Evolutionary conservation across 2,888 invertebrate species (phyloP), one percentile per base, ranked within the genome.

Genomic region (Colostygia pectinataria): DNA sequence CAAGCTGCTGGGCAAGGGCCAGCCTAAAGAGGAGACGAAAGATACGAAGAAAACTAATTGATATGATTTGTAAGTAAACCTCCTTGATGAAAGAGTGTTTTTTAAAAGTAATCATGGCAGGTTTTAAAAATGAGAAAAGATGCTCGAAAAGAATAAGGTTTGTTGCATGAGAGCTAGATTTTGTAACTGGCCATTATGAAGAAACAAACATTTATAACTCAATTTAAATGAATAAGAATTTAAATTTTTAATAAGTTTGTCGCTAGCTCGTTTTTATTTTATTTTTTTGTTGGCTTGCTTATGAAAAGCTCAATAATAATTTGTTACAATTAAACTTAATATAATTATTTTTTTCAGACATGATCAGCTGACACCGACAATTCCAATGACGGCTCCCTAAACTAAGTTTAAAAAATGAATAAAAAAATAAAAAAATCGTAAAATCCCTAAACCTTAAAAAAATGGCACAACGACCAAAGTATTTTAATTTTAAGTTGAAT

Each of bases 31-130:
- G 76, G 95, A 96, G 66, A 91, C 93, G 46, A 94, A 96, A 76
- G 96, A 96, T 72, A 91, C 93, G 39, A 96, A 96, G 80, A 96
- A 96, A 86, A 94, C 93, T 65, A 96, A 96, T 82, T 96, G 92
- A 65, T 54, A 33, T 40, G 41, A 28, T 20, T 4, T 50, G 66
- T 55, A 63, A 57, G 37, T 52, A 15, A 18, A 14, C 14, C 7
- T 28, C 10, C 14, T 33, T 28, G 6, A 1, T 5, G 6, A 4
- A 20, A 20, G 5, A 20, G 2, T 6, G 20, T 25, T 25, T 18
- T 18, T 18, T 2, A 4, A 18, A 4, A 18, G 4, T 18, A 4
- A 18, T 18, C 18, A 18, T 18, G 18, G n/a, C n/a, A n/a, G n/a
- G n/a, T n/a, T n/a, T n/a, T n/a, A n/a, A n/a, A n/a, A n/a, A n/a